Evolutionary conservation across 2,888 invertebrate genomes (phyloP).

Genomic region (Sesamia inferens): DNA sequence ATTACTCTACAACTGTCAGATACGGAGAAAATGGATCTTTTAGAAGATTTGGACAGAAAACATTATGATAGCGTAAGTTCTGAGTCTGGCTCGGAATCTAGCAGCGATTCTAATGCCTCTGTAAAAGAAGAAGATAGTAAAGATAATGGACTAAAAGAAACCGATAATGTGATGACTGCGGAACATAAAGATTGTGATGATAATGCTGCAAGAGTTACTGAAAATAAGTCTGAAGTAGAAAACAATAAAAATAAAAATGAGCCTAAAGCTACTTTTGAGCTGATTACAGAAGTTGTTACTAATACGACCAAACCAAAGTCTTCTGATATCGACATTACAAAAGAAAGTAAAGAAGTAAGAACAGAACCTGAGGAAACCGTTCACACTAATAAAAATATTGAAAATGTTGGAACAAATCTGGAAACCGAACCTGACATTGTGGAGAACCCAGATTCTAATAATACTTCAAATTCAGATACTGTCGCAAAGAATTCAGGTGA

Average conservation of each 20-base stretch:
- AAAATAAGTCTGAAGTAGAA: not conserved
- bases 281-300: constrained; percentile 5
- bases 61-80: constrained; percentile 76
- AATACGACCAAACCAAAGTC: not conserved
- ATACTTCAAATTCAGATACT: constrained; percentile 15
- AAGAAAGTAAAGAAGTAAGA: not conserved
- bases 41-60: constrained; percentile 83
- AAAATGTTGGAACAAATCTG: not conserved
- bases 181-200: not conserved
- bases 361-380: not conserved
- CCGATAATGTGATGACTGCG: not conserved
- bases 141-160: constrained; percentile 4
- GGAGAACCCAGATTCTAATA: not conserved
- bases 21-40: constrained; percentile 86
- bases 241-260: not conserved
- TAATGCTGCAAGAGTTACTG: not conserved
- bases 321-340: not conserved
- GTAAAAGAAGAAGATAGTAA: constrained; percentile 24
- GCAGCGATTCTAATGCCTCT: constrained; percentile 45
- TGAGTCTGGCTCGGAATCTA: constrained; percentile 62
- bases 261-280: not conserved
- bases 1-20: constrained; percentile 86
- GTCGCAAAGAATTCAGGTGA: not conserved
- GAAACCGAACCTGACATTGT: not conserved
- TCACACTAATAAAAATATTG: not conserved